These are phyloP conservation scores for Heloderma charlesbogerti DNA, from an alignment of 2,113 vertebrate species.

Conservation along the genomic window DNA sequence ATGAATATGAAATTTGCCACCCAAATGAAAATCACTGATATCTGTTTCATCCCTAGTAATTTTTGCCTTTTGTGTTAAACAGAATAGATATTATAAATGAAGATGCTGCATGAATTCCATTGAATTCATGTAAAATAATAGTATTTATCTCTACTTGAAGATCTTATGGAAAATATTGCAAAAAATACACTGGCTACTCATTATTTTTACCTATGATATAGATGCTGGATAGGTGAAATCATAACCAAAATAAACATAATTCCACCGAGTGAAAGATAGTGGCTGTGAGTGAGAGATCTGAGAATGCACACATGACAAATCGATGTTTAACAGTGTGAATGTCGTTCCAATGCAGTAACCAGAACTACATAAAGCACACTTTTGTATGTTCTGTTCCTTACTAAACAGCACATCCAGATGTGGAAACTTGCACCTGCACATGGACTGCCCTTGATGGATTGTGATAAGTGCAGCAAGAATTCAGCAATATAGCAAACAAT, in stretches of 20 bases:
- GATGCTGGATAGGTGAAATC: neutral
- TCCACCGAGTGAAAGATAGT: neutral
- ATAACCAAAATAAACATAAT: neutral
- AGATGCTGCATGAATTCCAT: slow-evolving; percentile 2
- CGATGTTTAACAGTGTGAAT: neutral
- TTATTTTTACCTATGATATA: neutral
- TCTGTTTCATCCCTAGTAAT: neutral
- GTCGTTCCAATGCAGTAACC: neutral
- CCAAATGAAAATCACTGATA: neutral
- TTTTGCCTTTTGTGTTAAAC: neutral
- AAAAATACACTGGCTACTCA: neutral
- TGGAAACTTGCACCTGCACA: neutral
- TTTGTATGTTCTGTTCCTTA: neutral
- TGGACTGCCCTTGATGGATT: neutral
- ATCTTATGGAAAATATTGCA: neutral
- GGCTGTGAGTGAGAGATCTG: neutral
- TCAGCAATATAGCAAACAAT: neutral
- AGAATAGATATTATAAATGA: neutral
- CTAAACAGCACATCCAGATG: neutral
- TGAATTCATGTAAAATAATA: slow-evolving; percentile 28
- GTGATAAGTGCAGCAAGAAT: neutral
- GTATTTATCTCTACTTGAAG: neutral
- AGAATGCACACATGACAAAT: neutral
- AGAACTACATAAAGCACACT: neutral
- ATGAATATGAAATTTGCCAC: neutral